A percentile compares a stretch with the other conserved stretches of the same genome.
Evolutionary conservation across 2,113 vertebrate genomes (phyloP).

Genomic region (Nesospiza acunhae): DNA sequence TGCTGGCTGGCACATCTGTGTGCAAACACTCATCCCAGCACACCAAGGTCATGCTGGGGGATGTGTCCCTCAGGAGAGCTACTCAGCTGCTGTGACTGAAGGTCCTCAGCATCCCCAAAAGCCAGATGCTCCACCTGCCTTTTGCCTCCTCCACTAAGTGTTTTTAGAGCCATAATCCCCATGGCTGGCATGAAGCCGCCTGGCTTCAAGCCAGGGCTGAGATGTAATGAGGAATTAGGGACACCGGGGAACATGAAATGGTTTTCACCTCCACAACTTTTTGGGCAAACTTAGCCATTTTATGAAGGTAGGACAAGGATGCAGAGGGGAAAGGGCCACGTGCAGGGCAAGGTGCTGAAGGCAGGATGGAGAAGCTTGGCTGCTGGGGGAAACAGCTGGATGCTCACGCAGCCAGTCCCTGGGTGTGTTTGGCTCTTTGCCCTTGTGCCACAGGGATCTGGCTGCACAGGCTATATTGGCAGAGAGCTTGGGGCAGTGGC

Average conservation of each 20-base stretch:
- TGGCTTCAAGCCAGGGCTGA: not conserved
- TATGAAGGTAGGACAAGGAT: not conserved
- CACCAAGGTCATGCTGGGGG: rapidly evolving
- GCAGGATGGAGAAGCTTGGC: not conserved
- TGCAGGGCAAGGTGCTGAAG: not conserved
- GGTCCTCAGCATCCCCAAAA: not conserved
- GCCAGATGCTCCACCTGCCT: not conserved
- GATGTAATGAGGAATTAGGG: not conserved
- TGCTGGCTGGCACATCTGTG: not conserved
- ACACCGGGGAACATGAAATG: not conserved
- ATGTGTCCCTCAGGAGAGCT: not conserved
- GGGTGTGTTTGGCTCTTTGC: not conserved
- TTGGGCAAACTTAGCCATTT: not conserved
- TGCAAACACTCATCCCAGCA: not conserved
- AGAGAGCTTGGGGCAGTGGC: not conserved
- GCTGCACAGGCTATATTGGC: not conserved
- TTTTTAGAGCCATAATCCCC: not conserved
- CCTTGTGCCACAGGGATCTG: not conserved
- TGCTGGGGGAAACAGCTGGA: rapidly evolving
- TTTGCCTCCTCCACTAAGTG: not conserved
- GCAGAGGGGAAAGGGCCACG: rapidly evolving
- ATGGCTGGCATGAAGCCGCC: rapidly evolving
- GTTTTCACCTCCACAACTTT: not conserved
- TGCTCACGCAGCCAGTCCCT: not conserved
- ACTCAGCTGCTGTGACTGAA: not conserved